Evolutionary conservation across 1,140 invertebrate species (phyloP), one percentile per base, ranked within the genome.

Genomic region (Camponotus pennsylvanicus): DNA sequence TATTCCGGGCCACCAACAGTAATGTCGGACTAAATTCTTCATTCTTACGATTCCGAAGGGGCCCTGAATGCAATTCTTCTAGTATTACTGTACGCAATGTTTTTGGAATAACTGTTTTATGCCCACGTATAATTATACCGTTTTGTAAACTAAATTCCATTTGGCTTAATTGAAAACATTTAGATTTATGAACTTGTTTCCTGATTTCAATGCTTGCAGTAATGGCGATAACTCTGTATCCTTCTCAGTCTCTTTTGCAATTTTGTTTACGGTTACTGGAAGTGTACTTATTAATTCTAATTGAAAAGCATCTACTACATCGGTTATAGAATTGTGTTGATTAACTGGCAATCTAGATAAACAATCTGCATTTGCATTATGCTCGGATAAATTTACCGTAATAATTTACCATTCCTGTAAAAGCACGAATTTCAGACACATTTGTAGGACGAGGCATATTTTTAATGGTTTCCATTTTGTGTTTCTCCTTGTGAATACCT

Each of bases 381-480:
- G 0, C 27, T 27, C 42, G 4, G 89, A 79, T 73, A 18, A 89
- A 89, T 18, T 75, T 15, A 2, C 73, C 80, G 69, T 89, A 87
- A 42, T 87, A 89, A 27, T 77, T 89, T 5, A 88, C n/a, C 2
- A 88, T 40, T 2, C 84, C 78, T n/a, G 86, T 8, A 52, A 88
- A 88, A 18, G 85, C 64, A 0, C 45, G 18, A n/a, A 89, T 13
- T 69, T 84, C 71, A 7, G 86, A 90, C 13, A 91, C 52, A 85
- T 93, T 90, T 15, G 21, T 40, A 4, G 94, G 93, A 37, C 49
- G 9, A 0, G 90, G 87, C 70, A 90, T 91, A 3, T 90, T 66
- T 1, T 52, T 49, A 45, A 94, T 90, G 2, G 91, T 89, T 11
- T 86, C 13, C 1, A 93, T 77, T 86, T 93, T 93, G 21, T 42